Conservation (phyloP, 1,140 invertebrate species). For the Dendroctonus valens region DNA sequence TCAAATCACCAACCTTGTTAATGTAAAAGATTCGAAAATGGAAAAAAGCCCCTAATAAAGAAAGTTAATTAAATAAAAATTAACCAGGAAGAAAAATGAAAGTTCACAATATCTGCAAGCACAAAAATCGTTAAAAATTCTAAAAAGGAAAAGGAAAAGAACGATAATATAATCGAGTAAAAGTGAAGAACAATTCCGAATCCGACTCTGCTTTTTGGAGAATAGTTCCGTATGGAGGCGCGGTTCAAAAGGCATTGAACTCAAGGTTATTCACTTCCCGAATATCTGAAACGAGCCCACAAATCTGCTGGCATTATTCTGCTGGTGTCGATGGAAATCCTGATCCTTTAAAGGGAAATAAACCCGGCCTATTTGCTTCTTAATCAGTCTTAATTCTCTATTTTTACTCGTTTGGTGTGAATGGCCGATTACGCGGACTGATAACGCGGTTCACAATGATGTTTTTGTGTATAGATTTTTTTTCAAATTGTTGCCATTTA, state of each 20-base stretch:
- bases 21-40: too few species aligned
- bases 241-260: conserved; percentile 33
- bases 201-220: conserved; percentile 29
- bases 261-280: conserved; percentile 36
- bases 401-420: conserved; percentile 35
- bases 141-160: too few species aligned
- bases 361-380: neutral
- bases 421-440: conserved; percentile 46
- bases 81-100: too few species aligned
- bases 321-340: neutral
- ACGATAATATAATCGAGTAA: too few species aligned
- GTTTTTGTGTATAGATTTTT: neutral
- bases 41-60: too few species aligned
- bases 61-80: too few species aligned
- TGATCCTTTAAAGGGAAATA: neutral
- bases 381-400: too few species aligned
- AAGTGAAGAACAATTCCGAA: conserved; percentile 2
- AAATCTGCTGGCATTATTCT: neutral
- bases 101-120: too few species aligned
- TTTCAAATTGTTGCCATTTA: neutral
- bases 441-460: conserved; percentile 34
- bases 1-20: too few species aligned
- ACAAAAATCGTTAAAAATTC: too few species aligned
- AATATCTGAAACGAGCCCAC: conserved; percentile 19
- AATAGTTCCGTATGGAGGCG: conserved; percentile 32